Evolutionary conservation across 35 echinoderm and acorn worm genomes (phyloP).

Genomic region (Patiria miniata): DNA sequence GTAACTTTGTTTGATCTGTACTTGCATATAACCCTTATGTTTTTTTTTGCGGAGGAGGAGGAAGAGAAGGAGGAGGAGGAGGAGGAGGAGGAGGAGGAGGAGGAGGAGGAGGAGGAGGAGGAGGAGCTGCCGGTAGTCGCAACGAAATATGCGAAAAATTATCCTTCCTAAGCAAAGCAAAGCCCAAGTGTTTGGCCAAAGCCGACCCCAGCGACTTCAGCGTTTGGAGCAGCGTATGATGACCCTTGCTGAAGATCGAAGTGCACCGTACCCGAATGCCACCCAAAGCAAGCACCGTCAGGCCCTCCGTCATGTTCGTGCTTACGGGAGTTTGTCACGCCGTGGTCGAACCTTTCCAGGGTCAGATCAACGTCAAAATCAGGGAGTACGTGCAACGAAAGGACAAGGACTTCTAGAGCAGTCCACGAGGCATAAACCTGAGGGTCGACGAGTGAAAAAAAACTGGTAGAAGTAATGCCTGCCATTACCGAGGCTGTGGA

Average conservation of each 20-base stretch:
- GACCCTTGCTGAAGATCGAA: neutral
- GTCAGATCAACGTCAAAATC: neutral
- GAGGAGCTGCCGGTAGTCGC: too few species aligned
- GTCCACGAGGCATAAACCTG: slow-evolving; percentile 31
- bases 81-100: too few species aligned
- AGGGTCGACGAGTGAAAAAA: neutral
- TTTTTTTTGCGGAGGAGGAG: too few species aligned
- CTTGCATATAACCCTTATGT: too few species aligned
- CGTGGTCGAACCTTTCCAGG: neutral
- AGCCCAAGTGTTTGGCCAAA: too few species aligned
- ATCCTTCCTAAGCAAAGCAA: too few species aligned
- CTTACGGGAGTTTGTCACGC: slow-evolving; percentile 16
- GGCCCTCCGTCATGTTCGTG: neutral
- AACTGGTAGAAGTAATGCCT: neutral
- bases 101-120: too few species aligned
- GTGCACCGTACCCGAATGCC: neutral
- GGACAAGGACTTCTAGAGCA: neutral
- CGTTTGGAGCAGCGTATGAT: neutral
- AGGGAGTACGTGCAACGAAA: slow-evolving; percentile 28
- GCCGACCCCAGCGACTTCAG: neutral
- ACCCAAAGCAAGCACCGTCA: neutral
- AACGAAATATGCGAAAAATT: too few species aligned
- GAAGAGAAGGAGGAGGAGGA: too few species aligned
- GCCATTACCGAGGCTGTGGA: neutral
- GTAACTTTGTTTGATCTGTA: too few species aligned